Conservation (phyloP, 1,140 invertebrate genomes). For the Ruditapes philippinarum region DNA sequence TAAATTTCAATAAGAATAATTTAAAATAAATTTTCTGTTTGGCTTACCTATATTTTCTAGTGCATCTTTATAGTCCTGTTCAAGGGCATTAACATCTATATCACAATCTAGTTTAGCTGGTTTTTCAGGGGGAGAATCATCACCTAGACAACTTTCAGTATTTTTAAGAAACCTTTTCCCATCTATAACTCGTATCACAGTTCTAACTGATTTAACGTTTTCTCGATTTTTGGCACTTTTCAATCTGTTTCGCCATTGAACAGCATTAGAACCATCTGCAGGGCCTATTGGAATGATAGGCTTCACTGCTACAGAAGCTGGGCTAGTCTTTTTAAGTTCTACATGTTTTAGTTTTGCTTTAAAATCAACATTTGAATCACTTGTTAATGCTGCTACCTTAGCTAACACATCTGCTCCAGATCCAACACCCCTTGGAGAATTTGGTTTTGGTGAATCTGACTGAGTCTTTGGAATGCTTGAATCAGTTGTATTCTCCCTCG, state of each 20-base stretch:
- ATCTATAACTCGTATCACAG: background rate
- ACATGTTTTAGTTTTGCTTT: background rate
- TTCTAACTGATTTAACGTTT: background rate
- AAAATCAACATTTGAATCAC: slow-evolving; percentile 5
- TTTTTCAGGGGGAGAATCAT: slow-evolving; percentile 8
- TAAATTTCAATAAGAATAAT: no score
- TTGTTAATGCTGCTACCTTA: background rate
- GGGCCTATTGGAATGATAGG: background rate
- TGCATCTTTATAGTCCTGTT: background rate
- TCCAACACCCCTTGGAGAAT: background rate
- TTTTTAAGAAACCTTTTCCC: slow-evolving; percentile 8
- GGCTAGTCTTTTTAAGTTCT: background rate
- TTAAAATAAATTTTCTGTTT: no score
- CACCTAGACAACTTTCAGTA: background rate
- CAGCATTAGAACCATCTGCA: background rate
- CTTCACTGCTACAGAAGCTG: background rate
- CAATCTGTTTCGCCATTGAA: background rate
- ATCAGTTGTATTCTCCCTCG: background rate
- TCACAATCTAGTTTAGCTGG: slow-evolving; percentile 22
- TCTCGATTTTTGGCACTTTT: slow-evolving; percentile 17
- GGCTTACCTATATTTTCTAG: slow-evolving; percentile 23
- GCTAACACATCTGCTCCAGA: background rate
- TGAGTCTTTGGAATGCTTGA: slow-evolving; percentile 15
- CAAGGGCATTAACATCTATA: background rate
- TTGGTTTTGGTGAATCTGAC: background rate